A percentile compares a stretch with the other conserved stretches of the same genome.
phyloP scores from a whole-genome alignment of 2,797 vertebrate genomes.

The Clarias platycephalus region DNA sequence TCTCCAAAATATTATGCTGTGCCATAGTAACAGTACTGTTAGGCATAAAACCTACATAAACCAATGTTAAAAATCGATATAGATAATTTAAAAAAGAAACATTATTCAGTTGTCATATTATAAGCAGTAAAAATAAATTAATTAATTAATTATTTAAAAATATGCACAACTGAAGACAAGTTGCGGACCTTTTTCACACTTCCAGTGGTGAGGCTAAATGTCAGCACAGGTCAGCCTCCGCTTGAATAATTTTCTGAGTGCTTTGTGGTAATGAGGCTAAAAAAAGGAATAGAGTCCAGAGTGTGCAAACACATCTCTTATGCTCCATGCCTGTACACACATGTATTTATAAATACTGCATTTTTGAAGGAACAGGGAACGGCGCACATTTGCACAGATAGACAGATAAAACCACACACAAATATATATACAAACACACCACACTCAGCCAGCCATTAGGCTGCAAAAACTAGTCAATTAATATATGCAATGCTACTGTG shows the following conservation, averaged over 20 bases:
- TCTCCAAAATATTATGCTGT: not conserved
- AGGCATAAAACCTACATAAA: not conserved
- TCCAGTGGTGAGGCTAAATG: slow-evolving; percentile 1
- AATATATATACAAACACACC: too few relatives aligned
- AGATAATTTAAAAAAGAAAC: too few relatives aligned
- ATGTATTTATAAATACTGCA: not conserved
- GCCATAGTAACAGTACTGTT: not conserved
- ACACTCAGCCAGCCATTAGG: not conserved
- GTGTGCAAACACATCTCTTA: slow-evolving; percentile 4
- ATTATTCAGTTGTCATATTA: not conserved
- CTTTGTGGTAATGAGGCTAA: slow-evolving; percentile 28
- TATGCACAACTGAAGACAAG: not conserved
- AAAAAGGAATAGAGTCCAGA: not conserved
- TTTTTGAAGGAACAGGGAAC: too few relatives aligned
- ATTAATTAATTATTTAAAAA: not conserved
- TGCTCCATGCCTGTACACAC: not conserved
- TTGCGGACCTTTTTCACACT: not conserved
- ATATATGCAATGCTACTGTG: not conserved
- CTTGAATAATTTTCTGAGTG: not conserved
- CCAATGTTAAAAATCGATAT: too few relatives aligned
- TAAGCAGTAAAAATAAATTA: not conserved
- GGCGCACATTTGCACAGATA: not conserved
- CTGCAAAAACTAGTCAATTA: not conserved
- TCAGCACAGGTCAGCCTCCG: not conserved
- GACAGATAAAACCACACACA: not conserved